phyloP scores from a whole-genome alignment of 2,113 vertebrate genomes.

The Pollimyrus isidori region DNA sequence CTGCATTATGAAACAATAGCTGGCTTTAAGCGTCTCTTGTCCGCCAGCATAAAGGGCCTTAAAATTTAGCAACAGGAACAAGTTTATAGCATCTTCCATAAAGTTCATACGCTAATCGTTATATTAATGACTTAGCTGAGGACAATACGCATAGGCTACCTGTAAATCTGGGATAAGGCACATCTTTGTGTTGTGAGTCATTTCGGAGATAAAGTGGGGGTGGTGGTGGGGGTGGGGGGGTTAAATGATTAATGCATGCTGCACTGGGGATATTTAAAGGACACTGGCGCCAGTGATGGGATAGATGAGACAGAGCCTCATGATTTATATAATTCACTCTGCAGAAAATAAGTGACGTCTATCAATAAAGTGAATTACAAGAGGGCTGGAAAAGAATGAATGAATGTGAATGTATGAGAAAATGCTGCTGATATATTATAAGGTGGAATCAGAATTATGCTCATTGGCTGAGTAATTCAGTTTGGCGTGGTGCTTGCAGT shows the following conservation, averaged over 20 bases:
- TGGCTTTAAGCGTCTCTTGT: not conserved
- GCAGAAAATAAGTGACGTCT: constrained; percentile 14
- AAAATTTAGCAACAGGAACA: not conserved
- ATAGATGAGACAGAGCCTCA: not conserved
- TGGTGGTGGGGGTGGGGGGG: constrained; percentile 1
- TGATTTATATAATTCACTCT: constrained; percentile 23
- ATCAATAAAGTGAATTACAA: constrained; percentile 14
- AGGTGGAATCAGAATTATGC: not conserved
- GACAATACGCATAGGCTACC: constrained; percentile 17
- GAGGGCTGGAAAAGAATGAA: not conserved
- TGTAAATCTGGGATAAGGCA: constrained; percentile 12
- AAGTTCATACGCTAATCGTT: not conserved
- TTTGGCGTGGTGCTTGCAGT: not conserved
- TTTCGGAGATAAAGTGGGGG: constrained; percentile 17
- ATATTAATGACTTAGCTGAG: not conserved
- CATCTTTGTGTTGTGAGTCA: constrained; percentile 36
- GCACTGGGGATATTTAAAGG: constrained; percentile 33
- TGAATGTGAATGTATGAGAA: not conserved
- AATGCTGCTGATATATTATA: not conserved
- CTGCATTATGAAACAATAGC: not conserved
- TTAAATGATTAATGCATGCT: constrained; percentile 33
- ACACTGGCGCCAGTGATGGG: constrained; percentile 20
- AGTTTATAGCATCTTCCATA: not conserved
- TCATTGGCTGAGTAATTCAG: not conserved
- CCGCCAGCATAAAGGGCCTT: not conserved